A percentile compares a stretch with the other conserved stretches of the same genome.
These are phyloP conservation scores for Ispidina lecontei DNA, from an alignment of 2,797 vertebrate species.

Conservation along the genomic window DNA sequence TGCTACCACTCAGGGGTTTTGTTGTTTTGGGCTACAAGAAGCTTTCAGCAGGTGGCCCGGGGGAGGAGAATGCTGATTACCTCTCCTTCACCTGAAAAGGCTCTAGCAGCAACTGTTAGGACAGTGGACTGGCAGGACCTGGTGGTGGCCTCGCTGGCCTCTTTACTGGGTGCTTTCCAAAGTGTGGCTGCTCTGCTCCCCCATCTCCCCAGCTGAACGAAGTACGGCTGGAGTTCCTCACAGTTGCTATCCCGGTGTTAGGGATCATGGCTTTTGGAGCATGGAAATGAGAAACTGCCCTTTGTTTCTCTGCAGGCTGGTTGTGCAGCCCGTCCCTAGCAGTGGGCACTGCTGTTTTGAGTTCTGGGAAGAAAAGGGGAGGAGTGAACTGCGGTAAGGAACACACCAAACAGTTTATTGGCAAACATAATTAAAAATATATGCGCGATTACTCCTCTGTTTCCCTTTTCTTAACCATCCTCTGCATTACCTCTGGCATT, in stretches of 20 bases:
- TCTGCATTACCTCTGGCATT: constrained; percentile 61
- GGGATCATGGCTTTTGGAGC: background rate
- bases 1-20: background rate
- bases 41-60: background rate
- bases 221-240: background rate
- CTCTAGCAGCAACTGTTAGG: background rate
- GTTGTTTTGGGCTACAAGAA: background rate
- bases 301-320: background rate
- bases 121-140: background rate
- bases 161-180: background rate
- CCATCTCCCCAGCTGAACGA: accelerated
- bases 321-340: background rate
- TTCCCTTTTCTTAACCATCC: constrained; percentile 35
- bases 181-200: background rate
- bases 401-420: constrained; percentile 15
- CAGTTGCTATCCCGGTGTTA: background rate
- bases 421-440: constrained; percentile 70
- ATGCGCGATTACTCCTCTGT: constrained; percentile 47
- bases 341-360: background rate
- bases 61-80: background rate
- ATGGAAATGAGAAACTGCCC: background rate
- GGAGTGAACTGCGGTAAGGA: background rate
- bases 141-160: background rate
- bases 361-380: background rate
- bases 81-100: background rate